Conservation (phyloP, 2,888 invertebrate species). For the Tetrapedia diversipes region DNA sequence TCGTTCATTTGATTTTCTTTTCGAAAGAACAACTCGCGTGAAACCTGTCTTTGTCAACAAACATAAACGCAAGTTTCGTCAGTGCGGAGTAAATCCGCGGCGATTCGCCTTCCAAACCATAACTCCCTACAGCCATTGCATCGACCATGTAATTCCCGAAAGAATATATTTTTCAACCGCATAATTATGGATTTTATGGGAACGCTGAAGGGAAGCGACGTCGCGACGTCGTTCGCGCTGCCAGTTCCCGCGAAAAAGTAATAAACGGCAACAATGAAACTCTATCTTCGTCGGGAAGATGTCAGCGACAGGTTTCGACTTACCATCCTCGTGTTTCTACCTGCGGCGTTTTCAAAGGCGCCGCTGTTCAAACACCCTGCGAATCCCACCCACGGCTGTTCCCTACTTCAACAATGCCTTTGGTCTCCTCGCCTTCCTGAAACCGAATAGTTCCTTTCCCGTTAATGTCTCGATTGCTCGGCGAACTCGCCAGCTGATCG, state of each 20-base stretch:
- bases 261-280: constrained; percentile 50
- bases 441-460: too few species aligned
- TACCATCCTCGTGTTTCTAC: constrained; percentile 30
- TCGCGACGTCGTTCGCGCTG: neutral
- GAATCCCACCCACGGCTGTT: constrained; percentile 26
- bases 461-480: constrained; percentile 38
- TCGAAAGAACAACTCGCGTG: too few species aligned
- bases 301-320: constrained; percentile 39
- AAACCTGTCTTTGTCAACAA: too few species aligned
- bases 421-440: constrained; percentile 32
- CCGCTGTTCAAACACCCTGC: constrained; percentile 19
- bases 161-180: neutral
- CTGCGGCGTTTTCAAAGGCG: constrained; percentile 37
- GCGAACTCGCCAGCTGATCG: too few species aligned
- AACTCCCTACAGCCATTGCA: neutral
- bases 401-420: constrained; percentile 31
- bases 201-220: neutral
- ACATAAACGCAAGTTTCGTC: neutral
- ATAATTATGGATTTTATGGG: constrained; percentile 27
- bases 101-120: neutral
- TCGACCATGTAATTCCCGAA: neutral
- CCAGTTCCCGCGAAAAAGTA: constrained; percentile 22
- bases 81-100: too few species aligned
- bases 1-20: too few species aligned
- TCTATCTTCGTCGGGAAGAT: constrained; percentile 47